These are phyloP conservation scores for Tetragnatha versicolor DNA, from an alignment of 1,140 invertebrate species.

Conservation along the genomic window DNA sequence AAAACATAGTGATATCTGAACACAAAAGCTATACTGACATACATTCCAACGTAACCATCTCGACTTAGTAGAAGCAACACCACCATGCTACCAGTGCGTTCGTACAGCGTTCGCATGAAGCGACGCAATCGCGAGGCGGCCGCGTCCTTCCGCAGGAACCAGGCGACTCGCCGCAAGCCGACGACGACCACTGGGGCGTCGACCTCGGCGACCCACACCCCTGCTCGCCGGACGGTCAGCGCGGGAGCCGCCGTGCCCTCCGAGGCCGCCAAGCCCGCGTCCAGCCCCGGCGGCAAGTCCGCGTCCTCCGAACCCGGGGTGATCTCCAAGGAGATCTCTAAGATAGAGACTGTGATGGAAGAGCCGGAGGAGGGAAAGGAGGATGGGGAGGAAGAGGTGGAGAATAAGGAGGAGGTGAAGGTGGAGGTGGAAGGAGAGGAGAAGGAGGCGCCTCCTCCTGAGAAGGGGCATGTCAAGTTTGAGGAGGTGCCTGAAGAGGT, in stretches of 20 bases:
- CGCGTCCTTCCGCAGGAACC: conserved; percentile 57
- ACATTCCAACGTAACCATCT: no score
- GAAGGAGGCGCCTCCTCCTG: no score
- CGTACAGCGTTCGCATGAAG: conserved; percentile 59
- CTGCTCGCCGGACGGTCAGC: conserved; percentile 35
- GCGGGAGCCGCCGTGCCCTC: conserved; percentile 8
- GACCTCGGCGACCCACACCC: conserved; percentile 7
- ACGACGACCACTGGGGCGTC: conserved; percentile 1
- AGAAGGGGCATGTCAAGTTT: no score
- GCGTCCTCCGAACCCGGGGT: conserved; percentile 34
- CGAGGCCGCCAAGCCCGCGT: background rate
- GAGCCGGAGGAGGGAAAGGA: conserved; percentile 25
- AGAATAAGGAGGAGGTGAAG: background rate
- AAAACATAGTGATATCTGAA: no score
- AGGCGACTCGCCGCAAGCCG: conserved; percentile 42
- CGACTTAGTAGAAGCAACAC: no score
- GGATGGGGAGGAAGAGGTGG: background rate
- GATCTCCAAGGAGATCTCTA: conserved; percentile 28
- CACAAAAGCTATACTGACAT: no score
- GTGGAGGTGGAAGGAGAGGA: background rate
- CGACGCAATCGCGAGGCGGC: conserved; percentile 56
- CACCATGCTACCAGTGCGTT: conserved; percentile 58
- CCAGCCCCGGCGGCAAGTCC: conserved; percentile 28
- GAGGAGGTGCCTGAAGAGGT: background rate
- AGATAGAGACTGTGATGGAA: conserved; percentile 36